Evolutionary conservation across 37 sponge, comb jelly and placozoan genomes (phyloP).

Genomic region (Aphrocallistes beatrix): DNA sequence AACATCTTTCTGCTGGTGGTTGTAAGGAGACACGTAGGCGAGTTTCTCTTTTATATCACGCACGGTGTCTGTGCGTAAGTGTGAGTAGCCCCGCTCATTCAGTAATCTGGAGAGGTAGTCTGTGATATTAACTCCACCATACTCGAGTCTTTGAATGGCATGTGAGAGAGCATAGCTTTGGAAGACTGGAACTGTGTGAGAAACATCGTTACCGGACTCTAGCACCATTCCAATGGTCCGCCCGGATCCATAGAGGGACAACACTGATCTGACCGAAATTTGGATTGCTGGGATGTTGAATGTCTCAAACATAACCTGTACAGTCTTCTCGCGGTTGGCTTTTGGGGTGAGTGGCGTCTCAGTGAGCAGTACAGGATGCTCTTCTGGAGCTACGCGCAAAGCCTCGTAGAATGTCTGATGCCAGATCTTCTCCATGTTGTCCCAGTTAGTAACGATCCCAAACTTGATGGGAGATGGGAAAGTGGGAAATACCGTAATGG

Average conservation of each 20-base stretch:
- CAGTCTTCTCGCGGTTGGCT: constrained; percentile 57
- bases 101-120: constrained; percentile 55
- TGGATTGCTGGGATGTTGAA: constrained; percentile 56
- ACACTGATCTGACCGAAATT: constrained; percentile 44
- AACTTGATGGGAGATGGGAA: constrained; percentile 43
- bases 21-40: constrained; percentile 48
- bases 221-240: constrained; percentile 54
- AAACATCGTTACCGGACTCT: constrained; percentile 49
- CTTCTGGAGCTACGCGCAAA: no score
- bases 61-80: no score
- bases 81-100: constrained; percentile 48
- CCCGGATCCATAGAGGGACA: constrained; percentile 54
- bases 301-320: constrained; percentile 62
- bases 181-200: constrained; percentile 55
- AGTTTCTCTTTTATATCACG: no score
- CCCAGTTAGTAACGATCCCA: no score
- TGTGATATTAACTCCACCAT: constrained; percentile 46
- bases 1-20: constrained; percentile 48
- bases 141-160: constrained; percentile 52
- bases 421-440: no score
- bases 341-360: constrained; percentile 60
- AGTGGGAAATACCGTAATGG: no score
- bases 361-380: constrained; percentile 46
- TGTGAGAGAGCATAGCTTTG: constrained; percentile 54
- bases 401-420: no score